Conservation (phyloP, 1,140 invertebrate species). For the Chlorops oryzae region DNA sequence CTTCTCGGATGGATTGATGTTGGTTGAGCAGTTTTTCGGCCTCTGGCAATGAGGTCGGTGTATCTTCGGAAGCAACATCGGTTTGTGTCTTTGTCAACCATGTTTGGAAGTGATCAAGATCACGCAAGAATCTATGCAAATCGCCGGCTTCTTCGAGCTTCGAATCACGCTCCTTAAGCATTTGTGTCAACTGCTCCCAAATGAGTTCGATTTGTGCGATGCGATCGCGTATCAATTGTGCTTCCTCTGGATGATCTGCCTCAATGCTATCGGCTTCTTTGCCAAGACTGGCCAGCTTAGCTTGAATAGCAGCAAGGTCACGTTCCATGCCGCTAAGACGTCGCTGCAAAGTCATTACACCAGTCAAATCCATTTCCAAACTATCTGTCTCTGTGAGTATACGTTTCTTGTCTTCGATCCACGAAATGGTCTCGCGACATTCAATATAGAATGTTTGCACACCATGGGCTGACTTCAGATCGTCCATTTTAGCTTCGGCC, state of each 20-base stretch:
- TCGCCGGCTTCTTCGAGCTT: conserved; percentile 98
- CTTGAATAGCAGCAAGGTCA: conserved; percentile 96
- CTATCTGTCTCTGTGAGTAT: conserved; percentile 92
- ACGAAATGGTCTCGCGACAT: conserved; percentile 95
- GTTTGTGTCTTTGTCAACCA: conserved; percentile 98
- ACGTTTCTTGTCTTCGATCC: conserved; percentile 99
- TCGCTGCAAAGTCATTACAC: conserved; percentile 73
- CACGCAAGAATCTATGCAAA: conserved; percentile 94
- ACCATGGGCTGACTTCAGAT: conserved; percentile 91
- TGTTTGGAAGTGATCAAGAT: conserved; percentile 98
- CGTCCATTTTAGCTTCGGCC: conserved; percentile 90
- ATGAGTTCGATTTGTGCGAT: conserved; percentile 82
- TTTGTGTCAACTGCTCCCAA: conserved; percentile 94
- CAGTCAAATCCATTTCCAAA: conserved; percentile 90
- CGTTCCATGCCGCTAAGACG: conserved; percentile 96
- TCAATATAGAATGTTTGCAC: conserved; percentile 99
- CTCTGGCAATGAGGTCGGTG: conserved; percentile 90
- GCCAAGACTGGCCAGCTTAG: conserved; percentile 89
- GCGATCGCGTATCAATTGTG: conserved; percentile 82
- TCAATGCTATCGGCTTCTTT: conserved; percentile 88
- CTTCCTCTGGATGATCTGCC: conserved; percentile 92
- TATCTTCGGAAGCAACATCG: conserved; percentile 96
- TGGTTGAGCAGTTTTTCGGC: conserved; percentile 94
- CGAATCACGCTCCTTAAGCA: conserved; percentile 95
- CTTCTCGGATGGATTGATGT: conserved; percentile 96